These are phyloP conservation scores for Mimachlamys varia DNA, from an alignment of 2,888 invertebrate genomes.

Conservation along the genomic window DNA sequence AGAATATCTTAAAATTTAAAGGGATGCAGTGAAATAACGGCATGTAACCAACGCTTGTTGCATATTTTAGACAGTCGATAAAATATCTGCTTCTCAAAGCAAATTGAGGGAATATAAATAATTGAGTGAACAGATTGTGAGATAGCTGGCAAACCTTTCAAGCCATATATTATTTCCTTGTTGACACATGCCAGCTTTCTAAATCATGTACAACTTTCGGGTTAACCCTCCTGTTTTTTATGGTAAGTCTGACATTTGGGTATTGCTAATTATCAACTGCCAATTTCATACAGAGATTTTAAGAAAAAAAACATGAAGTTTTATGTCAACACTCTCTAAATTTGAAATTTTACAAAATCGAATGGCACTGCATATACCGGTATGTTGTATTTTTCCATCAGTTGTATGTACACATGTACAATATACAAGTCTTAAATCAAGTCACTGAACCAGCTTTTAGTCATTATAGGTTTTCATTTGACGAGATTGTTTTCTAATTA, in stretches of 20 bases:
- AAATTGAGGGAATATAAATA: neutral
- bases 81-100: neutral
- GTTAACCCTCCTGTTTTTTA: conserved; percentile 10
- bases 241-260: conserved; percentile 1
- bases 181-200: neutral
- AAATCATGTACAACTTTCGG: neutral
- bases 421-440: too few species aligned
- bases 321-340: too few species aligned
- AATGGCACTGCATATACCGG: too few species aligned
- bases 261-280: neutral
- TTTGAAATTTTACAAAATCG: too few species aligned
- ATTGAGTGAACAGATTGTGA: neutral
- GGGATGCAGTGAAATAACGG: neutral
- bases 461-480: too few species aligned
- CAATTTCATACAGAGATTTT: too few species aligned
- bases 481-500: too few species aligned
- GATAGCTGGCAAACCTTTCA: neutral
- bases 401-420: too few species aligned
- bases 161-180: neutral
- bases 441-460: too few species aligned
- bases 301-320: too few species aligned
- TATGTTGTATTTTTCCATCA: too few species aligned
- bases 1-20: neutral
- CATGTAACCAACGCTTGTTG: neutral
- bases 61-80: conserved; percentile 11